Evolutionary conservation across 2,888 invertebrate species (phyloP), one percentile per base, ranked within the genome.

Genomic region (Peribatodes rhomboidaria): DNA sequence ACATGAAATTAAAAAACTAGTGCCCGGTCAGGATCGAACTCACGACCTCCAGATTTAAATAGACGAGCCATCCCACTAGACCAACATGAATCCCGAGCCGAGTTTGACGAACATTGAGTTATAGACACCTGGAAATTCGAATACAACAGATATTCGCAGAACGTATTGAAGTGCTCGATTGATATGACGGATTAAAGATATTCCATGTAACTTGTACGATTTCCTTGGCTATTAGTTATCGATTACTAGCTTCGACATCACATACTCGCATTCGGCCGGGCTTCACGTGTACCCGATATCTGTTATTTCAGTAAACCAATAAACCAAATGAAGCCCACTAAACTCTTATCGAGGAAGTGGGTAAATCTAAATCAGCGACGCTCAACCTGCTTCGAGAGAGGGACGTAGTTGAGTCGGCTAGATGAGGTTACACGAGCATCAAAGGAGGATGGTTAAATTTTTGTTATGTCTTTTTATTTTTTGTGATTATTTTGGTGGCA

Each of bases 231-330:
- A 35, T 35, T 18, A 50, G 13, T 27, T 50, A 41, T 41, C 22
- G 53, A 53, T 41, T 53, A 53, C 39, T 9, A n/a, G 39, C 27
- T 39, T 27, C 41, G 16, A 42, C 39, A 22, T 42, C 54, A 31
- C 18, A 31, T 39, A 54, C 42, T 13, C 41, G 14, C 20, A 16
- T 27, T 16, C 13, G 35, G 20, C 13, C 18, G 14, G 39, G 39
- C 22, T 63, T 57, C 58, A 57, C 47, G 42, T 39, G 33, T 53
- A 57, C 46, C 53, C 58, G 39, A 53, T 58, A 65, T 61, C 41
- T 56, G 46, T 57, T 61, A 65, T 65, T 61, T 50, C 50, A 16
- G 56, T 65, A 65, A 65, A 65, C 65, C 65, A 65, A 65, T 65
- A 65, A 60, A 61, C 55, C 56, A 39, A 60, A 60, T 65, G 65